Evolutionary conservation across 2,113 vertebrate species (phyloP).

Genomic region (Sminthopsis crassicaudata): DNA sequence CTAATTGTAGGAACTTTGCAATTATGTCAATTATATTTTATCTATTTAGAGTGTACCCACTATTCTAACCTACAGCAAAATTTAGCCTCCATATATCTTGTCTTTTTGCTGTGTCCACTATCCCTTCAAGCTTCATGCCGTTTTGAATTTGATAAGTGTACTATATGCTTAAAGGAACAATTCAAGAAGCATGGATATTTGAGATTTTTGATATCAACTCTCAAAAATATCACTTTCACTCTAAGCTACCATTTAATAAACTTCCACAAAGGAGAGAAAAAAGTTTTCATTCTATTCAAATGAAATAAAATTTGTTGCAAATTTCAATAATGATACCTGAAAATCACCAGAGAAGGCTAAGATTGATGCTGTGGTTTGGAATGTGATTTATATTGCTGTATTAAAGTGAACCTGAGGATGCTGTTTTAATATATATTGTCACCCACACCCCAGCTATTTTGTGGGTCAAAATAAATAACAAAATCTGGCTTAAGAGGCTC

Average conservation of each 20-base stretch:
- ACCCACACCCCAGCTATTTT: neutral
- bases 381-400: neutral
- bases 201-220: neutral
- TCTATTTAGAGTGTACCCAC: neutral
- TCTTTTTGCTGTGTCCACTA: neutral
- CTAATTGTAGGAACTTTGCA: neutral
- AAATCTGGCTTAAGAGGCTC: neutral
- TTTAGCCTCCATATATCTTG: neutral
- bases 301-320: neutral
- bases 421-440: neutral
- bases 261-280: neutral
- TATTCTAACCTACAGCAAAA: neutral
- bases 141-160: neutral
- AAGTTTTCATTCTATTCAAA: slow-evolving; percentile 10
- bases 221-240: neutral
- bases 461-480: neutral
- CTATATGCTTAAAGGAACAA: neutral
- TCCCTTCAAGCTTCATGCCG: neutral
- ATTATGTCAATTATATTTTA: neutral
- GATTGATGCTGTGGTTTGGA: neutral
- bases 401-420: neutral
- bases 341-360: neutral
- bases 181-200: neutral
- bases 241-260: neutral
- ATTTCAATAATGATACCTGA: neutral